A percentile compares a stretch with the other conserved stretches of the same genome.
These are phyloP conservation scores for Meleagris gallopavo DNA, from an alignment of 2,113 vertebrate genomes.

Conservation along the genomic window DNA sequence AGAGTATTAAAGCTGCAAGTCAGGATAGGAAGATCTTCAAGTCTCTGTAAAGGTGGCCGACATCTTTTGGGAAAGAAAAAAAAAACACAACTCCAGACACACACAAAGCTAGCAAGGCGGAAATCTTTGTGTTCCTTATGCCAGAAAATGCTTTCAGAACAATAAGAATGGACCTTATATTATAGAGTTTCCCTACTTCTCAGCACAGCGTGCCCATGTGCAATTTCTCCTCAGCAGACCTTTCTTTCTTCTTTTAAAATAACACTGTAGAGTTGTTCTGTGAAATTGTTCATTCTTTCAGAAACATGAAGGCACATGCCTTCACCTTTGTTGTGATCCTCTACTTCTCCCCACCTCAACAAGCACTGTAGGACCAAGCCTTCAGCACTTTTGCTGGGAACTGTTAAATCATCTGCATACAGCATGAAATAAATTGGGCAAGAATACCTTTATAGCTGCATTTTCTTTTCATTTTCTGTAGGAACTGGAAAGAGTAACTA, in stretches of 20 bases:
- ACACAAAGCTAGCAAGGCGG: not conserved
- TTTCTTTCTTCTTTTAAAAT: conserved; percentile 41
- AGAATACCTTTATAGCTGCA: not conserved
- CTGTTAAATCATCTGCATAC: not conserved
- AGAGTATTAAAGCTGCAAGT: not conserved
- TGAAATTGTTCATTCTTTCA: conserved; percentile 35
- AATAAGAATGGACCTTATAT: conserved; percentile 43
- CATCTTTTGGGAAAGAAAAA: not conserved
- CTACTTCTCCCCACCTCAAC: not conserved
- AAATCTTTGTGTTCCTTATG: not conserved
- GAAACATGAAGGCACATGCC: not conserved
- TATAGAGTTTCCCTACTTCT: conserved; percentile 55
- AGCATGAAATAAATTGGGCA: not conserved
- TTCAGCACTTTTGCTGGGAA: not conserved
- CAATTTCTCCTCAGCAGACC: conserved; percentile 32
- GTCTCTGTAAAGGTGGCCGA: not conserved
- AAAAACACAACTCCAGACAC: not conserved
- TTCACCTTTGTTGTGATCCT: not conserved
- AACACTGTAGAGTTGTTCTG: not conserved
- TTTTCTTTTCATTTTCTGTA: conserved; percentile 9
- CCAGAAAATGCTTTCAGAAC: conserved; percentile 37
- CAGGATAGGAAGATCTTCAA: not conserved
- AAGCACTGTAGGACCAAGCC: not conserved
- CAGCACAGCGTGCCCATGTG: not conserved
- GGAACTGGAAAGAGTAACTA: not conserved